Base-by-base conservation (phyloP, 2,113 vertebrate genomes). In the Oxygymnocypris stewartii region DNA sequence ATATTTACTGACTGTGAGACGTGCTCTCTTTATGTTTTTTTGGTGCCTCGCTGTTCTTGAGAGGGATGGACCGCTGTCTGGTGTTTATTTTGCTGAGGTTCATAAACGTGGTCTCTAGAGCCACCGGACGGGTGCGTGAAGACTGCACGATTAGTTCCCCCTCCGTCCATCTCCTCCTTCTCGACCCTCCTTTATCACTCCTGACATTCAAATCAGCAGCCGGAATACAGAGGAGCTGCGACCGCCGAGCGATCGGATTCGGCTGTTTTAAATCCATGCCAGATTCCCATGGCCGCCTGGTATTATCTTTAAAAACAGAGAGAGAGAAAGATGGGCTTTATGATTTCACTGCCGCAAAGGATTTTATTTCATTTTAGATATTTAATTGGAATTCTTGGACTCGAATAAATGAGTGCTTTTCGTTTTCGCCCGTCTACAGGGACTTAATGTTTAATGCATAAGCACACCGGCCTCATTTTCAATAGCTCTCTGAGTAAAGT, bases 371-470 rank as follows among this genome's bases (percentile, higher is more conserved):
- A 86, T 82, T 87, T 76, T 47, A 80, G 57, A 31, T 47, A 77
- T 84, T 87, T 88, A 76, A 88, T 88, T 88, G 75, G 82, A 86
- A 85, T 84, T 88, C 61, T 54, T 73, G 9, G 51, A 49, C n/a
- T 82, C 12, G 20, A 42, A 59, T 59, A 74, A 28, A 42, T 7
- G 49, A 74, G 69, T 14, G 25, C 82, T 86, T 80, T 61, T 84
- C 81, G 82, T 61, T 81, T 84, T 65, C 61, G 20, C 40, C 1
- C 16, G n/a, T 71, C 59, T 78, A 31, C 44, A 51, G 61, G 78
- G 84, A 84, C 76, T 37, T 74, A 16, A 89, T 88, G 86, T 88
- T 88, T 88, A 88, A 89, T 91, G 84, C 87, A 87, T 86, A 59
- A 86, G 65, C 54, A 57, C 83, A 28, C 31, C 59, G 13, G 31